phyloP scores from a whole-genome alignment of 2,797 vertebrate genomes.

The Anolis apletophallus region DNA sequence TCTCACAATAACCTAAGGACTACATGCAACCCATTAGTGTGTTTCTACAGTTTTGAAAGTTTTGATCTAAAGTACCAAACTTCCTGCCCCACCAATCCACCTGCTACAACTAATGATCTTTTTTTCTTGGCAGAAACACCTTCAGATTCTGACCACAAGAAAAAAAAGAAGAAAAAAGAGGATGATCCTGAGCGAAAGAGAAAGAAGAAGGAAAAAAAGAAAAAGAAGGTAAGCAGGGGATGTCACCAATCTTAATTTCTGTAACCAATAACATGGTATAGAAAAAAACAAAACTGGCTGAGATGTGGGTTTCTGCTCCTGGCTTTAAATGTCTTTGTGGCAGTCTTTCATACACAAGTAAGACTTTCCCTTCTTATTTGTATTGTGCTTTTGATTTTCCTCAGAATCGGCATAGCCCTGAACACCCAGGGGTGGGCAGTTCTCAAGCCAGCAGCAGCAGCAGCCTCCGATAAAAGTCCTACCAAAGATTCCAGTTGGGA shows the following conservation, averaged over 20 bases:
- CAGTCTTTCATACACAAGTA: background rate
- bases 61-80: background rate
- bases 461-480: conserved; percentile 87
- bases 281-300: background rate
- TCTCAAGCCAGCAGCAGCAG: conserved; percentile 94
- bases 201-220: conserved; percentile 99
- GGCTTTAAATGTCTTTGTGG: background rate
- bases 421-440: conserved; percentile 90
- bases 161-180: conserved; percentile 98
- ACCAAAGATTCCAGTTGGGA: background rate
- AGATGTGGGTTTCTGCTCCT: background rate
- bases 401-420: conserved; percentile 95
- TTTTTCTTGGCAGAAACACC: conserved; percentile 85
- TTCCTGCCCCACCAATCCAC: fast-evolving
- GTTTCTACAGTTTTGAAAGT: too few relatives aligned
- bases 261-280: background rate
- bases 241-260: background rate
- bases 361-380: background rate
- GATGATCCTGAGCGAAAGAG: conserved; percentile 95
- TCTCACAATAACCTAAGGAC: too few relatives aligned
- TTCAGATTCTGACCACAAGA: conserved; percentile 96
- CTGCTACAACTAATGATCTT: background rate
- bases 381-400: conserved; percentile 34
- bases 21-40: too few relatives aligned
- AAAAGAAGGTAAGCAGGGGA: conserved; percentile 88